These are phyloP conservation scores for Bombus waltoni DNA, from an alignment of 1,140 invertebrate species.

Conservation along the genomic window DNA sequence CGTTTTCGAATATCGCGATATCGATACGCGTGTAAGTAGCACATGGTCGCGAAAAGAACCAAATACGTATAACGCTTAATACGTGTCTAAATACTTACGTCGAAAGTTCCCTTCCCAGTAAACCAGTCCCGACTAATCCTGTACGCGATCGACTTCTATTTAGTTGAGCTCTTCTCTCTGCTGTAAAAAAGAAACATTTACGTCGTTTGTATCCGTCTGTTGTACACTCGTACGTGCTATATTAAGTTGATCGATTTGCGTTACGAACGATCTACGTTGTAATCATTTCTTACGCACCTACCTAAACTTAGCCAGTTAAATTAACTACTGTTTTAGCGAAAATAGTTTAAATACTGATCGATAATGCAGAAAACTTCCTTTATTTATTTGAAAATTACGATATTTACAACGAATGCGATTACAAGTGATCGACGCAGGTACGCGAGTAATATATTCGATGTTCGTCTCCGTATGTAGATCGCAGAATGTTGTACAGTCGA, in stretches of 20 bases:
- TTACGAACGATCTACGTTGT: background rate
- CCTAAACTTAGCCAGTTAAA: background rate
- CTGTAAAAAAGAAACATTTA: slow-evolving; percentile 82
- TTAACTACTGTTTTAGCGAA: background rate
- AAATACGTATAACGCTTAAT: background rate
- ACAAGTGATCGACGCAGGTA: slow-evolving; percentile 26
- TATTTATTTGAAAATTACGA: slow-evolving; percentile 37
- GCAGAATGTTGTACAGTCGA: background rate
- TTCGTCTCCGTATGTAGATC: background rate
- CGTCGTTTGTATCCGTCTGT: slow-evolving; percentile 18
- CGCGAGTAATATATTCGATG: background rate
- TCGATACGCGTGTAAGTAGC: background rate
- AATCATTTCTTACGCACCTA: background rate
- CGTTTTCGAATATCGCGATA: background rate
- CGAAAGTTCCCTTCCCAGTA: slow-evolving; percentile 84
- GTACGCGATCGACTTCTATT: slow-evolving; percentile 92
- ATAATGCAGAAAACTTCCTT: slow-evolving; percentile 23
- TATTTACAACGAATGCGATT: slow-evolving; percentile 40
- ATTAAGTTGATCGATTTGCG: background rate
- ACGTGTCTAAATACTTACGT: slow-evolving; percentile 81
- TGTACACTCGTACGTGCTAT: background rate
- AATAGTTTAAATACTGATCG: slow-evolving; percentile 9
- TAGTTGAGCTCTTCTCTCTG: slow-evolving; percentile 92
- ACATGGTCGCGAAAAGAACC: background rate
- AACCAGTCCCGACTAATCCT: slow-evolving; percentile 85